phyloP scores from a whole-genome alignment of 2,797 vertebrate genomes.

The Peromyscus attwateri region DNA sequence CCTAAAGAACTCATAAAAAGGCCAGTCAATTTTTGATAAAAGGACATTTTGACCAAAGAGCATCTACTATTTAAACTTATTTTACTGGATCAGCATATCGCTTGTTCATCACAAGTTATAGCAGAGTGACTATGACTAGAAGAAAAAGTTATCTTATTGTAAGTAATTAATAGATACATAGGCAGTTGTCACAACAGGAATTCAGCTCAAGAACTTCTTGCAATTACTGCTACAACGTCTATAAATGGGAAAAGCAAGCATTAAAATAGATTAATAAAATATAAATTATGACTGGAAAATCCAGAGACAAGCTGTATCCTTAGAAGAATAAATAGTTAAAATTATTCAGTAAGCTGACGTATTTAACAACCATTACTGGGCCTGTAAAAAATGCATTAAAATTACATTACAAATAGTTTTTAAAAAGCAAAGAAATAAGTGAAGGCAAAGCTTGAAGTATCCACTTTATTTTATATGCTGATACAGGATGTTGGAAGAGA shows the following conservation, averaged over 20 bases:
- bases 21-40: constrained; percentile 82
- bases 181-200: constrained; percentile 96
- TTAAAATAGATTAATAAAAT: constrained; percentile 98
- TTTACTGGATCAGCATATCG: constrained; percentile 88
- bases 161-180: constrained; percentile 88
- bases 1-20: constrained; percentile 81
- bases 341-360: constrained; percentile 95
- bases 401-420: constrained; percentile 95
- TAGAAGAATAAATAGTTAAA: constrained; percentile 99
- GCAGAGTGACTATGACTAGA: constrained; percentile 83
- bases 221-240: constrained; percentile 96
- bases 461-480: constrained; percentile 99
- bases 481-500: constrained; percentile 99
- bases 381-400: constrained; percentile 99
- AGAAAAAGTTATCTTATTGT: constrained; percentile 87
- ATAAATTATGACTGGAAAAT: constrained; percentile 98
- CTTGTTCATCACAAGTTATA: constrained; percentile 85
- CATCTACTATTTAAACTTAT: constrained; percentile 84
- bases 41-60: constrained; percentile 85
- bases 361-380: constrained; percentile 99
- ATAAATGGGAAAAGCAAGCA: constrained; percentile 99
- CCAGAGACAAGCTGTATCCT: constrained; percentile 99
- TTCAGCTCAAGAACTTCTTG: constrained; percentile 99
- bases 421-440: constrained; percentile 96
- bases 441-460: constrained; percentile 98